Conservation (phyloP, 2,888 invertebrate species). For the Melieria omissa region DNA sequence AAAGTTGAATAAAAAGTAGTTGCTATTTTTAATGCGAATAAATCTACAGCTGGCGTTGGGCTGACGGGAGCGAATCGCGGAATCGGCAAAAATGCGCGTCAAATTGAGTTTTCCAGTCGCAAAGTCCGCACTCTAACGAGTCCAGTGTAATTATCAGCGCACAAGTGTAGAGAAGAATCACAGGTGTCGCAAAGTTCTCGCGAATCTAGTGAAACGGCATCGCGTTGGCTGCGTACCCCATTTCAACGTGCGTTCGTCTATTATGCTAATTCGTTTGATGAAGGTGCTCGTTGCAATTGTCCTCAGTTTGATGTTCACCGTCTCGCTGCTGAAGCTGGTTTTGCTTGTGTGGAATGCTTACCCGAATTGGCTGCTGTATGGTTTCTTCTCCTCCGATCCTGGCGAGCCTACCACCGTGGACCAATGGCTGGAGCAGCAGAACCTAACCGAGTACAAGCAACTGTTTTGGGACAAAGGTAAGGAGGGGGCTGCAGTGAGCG, state of each 20-base stretch:
- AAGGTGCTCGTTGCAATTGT: constrained; percentile 68
- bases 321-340: constrained; percentile 67
- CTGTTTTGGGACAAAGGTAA: constrained; percentile 80
- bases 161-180: no score
- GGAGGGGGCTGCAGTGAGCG: constrained; percentile 53
- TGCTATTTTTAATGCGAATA: no score
- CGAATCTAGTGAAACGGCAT: no score
- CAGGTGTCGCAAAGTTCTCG: no score
- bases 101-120: no score
- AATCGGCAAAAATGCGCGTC: no score
- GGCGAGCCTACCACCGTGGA: constrained; percentile 69
- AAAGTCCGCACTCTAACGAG: no score
- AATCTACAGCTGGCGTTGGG: no score
- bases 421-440: constrained; percentile 80
- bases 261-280: constrained; percentile 63
- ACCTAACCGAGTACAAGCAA: constrained; percentile 76
- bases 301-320: constrained; percentile 68
- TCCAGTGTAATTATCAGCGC: no score
- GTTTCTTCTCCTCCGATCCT: constrained; percentile 66
- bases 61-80: no score
- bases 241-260: constrained; percentile 29
- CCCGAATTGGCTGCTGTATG: constrained; percentile 45
- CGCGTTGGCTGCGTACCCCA: no score
- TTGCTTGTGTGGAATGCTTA: constrained; percentile 67
- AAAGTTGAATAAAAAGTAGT: no score